These are phyloP conservation scores for Caenorhabditis sp. DNA, from an alignment of 2,888 invertebrate genomes.

Conservation along the genomic window DNA sequence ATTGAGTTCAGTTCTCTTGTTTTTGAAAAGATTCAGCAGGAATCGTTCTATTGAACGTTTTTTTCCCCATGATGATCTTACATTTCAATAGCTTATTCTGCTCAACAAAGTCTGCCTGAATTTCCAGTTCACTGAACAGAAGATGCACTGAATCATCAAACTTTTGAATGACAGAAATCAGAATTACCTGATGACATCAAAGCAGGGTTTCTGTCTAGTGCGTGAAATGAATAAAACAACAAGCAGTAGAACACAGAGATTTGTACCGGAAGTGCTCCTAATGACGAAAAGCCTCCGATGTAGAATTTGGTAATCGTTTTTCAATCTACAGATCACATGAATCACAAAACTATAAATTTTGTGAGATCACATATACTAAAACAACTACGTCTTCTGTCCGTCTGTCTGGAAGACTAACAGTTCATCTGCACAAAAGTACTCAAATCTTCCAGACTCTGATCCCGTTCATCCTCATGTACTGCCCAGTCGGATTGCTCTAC, in stretches of 20 bases:
- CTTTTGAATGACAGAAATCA: not conserved
- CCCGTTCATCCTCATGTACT: conserved; percentile 48
- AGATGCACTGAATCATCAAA: not conserved
- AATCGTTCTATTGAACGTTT: not conserved
- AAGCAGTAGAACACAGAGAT: not conserved
- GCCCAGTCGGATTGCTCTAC: conserved; percentile 41
- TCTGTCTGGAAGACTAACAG: not conserved
- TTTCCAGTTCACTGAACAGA: not conserved
- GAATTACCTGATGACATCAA: conserved; percentile 2
- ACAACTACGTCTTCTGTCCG: not conserved
- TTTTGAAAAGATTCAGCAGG: not conserved
- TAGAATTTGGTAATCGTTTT: no score
- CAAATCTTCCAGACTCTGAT: conserved; percentile 45
- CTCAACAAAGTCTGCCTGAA: not conserved
- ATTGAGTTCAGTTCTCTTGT: not conserved
- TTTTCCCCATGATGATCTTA: not conserved
- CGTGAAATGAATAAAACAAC: not conserved
- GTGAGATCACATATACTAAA: conserved; percentile 4
- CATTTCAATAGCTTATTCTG: not conserved
- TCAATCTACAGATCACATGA: no score
- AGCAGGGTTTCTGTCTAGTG: not conserved
- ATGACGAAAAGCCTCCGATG: no score
- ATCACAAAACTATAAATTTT: not conserved
- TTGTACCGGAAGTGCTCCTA: no score
- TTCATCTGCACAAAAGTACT: not conserved